These are phyloP conservation scores for Rhinopomastus cyanomelas DNA, from an alignment of 2,113 vertebrate genomes.

Conservation along the genomic window DNA sequence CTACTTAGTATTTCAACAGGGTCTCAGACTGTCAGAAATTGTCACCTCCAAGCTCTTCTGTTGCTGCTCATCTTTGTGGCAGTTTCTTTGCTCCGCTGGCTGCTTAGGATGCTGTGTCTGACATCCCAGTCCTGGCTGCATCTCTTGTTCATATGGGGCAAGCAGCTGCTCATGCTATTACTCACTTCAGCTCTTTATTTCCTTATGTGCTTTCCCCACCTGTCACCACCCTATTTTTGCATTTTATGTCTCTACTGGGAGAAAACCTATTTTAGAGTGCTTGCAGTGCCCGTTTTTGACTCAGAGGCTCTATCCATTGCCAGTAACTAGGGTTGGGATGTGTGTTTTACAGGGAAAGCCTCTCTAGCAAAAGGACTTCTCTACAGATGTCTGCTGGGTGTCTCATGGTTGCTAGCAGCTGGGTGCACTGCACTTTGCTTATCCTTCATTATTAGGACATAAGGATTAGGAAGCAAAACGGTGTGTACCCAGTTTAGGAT, in stretches of 20 bases:
- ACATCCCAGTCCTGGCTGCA: neutral
- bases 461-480: neutral
- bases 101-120: neutral
- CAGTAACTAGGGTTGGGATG: too few species aligned
- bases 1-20: neutral
- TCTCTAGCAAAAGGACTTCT: neutral
- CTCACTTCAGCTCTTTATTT: neutral
- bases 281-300: neutral
- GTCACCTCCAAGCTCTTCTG: neutral
- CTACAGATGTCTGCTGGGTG: neutral
- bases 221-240: neutral
- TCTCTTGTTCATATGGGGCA: fast-evolving
- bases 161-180: neutral
- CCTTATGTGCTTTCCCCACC: neutral
- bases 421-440: neutral
- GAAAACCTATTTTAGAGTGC: neutral
- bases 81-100: neutral
- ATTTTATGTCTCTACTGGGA: neutral
- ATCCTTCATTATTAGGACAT: neutral
- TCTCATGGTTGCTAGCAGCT: neutral
- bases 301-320: neutral
- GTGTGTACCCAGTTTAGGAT: too few species aligned
- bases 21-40: neutral
- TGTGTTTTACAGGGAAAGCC: neutral
- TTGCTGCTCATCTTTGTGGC: neutral